phyloP scores from a whole-genome alignment of 2,797 vertebrate genomes.

The Tarsius wallacei region DNA sequence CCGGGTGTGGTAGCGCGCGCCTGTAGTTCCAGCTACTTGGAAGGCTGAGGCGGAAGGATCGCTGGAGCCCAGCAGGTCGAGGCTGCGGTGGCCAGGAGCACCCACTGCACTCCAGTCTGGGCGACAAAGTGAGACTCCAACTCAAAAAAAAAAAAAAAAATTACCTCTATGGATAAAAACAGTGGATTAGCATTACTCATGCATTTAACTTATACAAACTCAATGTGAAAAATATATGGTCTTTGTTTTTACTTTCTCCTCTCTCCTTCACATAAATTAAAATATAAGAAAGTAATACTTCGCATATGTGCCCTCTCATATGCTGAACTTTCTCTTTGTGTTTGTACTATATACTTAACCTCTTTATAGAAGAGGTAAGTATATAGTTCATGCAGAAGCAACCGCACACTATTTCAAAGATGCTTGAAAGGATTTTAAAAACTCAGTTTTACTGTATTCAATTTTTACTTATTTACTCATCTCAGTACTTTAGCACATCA shows the following conservation, averaged over 20 bases:
- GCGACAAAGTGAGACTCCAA: no score
- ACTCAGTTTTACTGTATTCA: neutral
- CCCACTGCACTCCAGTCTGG: no score
- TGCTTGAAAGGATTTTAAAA: slow-evolving; percentile 4
- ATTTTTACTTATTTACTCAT: neutral
- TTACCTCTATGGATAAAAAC: neutral
- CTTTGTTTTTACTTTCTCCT: neutral
- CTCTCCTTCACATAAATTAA: neutral
- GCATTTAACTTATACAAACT: neutral
- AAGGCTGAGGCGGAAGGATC: no score
- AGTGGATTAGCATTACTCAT: neutral
- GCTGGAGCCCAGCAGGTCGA: no score
- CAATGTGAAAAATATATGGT: neutral
- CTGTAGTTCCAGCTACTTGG: no score
- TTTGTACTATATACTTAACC: neutral
- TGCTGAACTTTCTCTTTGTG: neutral
- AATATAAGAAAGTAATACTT: neutral
- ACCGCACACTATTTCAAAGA: neutral
- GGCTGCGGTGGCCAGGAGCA: no score
- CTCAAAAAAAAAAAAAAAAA: neutral
- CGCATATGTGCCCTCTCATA: neutral
- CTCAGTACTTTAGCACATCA: neutral
- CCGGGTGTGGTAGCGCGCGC: no score
- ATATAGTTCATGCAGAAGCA: neutral
- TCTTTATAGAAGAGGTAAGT: neutral